These are phyloP conservation scores for Polydrusus pterygomalis DNA, from an alignment of 2,888 invertebrate genomes.

Conservation along the genomic window DNA sequence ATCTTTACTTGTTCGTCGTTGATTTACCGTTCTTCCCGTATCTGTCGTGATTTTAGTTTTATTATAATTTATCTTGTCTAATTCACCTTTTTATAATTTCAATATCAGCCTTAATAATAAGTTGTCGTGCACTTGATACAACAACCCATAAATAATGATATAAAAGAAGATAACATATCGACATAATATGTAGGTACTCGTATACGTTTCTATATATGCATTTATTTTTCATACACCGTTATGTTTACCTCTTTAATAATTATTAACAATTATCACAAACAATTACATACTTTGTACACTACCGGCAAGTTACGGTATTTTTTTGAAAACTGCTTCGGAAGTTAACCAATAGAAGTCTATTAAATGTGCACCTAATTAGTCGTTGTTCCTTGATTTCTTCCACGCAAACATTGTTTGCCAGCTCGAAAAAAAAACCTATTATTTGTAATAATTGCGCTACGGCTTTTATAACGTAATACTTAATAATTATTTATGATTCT, in stretches of 20 bases:
- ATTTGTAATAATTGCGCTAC: conserved; percentile 39
- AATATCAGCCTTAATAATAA: no score
- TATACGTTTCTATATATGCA: background rate
- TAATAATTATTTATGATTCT: conserved; percentile 35
- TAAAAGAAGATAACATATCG: background rate
- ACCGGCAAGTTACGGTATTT: conserved; percentile 48
- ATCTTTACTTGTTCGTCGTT: no score
- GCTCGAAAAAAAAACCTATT: conserved; percentile 39
- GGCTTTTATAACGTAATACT: conserved; percentile 25
- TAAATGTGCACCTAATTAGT: conserved; percentile 46
- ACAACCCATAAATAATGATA: background rate
- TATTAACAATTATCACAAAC: conserved; percentile 40
- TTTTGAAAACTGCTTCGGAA: conserved; percentile 43
- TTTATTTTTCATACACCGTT: conserved; percentile 34
- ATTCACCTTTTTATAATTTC: no score
- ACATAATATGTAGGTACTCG: background rate
- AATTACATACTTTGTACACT: conserved; percentile 41
- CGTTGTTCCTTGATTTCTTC: conserved; percentile 29
- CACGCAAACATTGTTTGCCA: conserved; percentile 39
- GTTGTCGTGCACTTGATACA: background rate
- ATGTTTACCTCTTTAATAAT: conserved; percentile 31
- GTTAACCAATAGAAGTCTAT: conserved; percentile 49
- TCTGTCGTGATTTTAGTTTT: no score
- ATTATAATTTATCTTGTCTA: no score
- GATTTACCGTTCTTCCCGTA: no score